Base-by-base conservation (phyloP, 2,888 invertebrate species). In the Drosophila villosipedis region DNA sequence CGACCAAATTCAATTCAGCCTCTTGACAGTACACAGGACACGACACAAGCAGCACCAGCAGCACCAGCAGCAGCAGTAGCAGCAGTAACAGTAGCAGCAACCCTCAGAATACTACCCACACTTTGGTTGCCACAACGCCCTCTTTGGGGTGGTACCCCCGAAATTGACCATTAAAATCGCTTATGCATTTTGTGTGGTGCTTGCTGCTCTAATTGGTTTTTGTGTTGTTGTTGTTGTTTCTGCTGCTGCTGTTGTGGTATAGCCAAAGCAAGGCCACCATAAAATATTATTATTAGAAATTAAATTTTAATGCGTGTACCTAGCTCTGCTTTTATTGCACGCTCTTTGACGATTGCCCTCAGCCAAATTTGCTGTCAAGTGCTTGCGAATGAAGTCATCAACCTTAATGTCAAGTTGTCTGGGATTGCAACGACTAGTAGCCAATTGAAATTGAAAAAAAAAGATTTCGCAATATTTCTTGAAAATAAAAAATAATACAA, bases 271-370 rank as follows among this genome's bases (percentile, higher is more conserved):
- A 41, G 60, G 54, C 64, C 60, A 67, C 59, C 81, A 81, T 82
- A 82, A 82, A 82, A 82, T 83, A 83, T 82, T 82, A 83, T 83
- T 83, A 81, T 78, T 81, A 83, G 82, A 83, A 83, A 83, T 82
- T 83, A 78, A 78, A 74, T 73, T 81, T 82, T 79, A 69, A 79
- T 82, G 79, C 79, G 67, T 53, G 53, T 70, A 55, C 59, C 68
- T 76, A 80, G 70, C 73, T 47, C 30, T 37, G 52, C 41, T 67
- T 83, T 83, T 73, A 81, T 70, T 54, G 80, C 83, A 66, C 35
- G 70, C 80, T 80, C 64, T 55, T 59, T 16, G 62, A 49, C 53
- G 73, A 73, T 66, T 68, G 76, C 67, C 65, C 25, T 6, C 33
- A 37, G 70, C 68, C 33, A 55, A 65, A 60, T 68, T 61, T 47